Percentiles rank a stretch among this genome's conserved stretches.
Conservation (phyloP, 1,140 invertebrate genomes). For the Drosophila funebris region DNA sequence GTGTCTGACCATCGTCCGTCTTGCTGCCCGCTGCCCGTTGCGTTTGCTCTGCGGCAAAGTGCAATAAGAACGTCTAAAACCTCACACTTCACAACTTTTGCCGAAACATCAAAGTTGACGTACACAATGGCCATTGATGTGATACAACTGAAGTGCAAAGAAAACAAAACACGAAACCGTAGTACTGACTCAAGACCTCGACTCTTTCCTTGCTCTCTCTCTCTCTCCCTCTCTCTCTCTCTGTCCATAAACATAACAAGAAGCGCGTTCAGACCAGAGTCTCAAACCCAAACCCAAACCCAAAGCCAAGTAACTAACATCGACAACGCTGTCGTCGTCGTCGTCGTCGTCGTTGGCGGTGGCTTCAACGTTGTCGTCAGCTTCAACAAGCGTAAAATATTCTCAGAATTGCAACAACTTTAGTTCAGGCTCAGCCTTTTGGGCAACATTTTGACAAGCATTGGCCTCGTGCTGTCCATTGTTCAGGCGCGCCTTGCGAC, state of each 20-base stretch:
- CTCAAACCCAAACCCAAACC: not conserved
- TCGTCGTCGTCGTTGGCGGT: constrained; percentile 64
- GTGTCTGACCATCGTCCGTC: constrained; percentile 26
- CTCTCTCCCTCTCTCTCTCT: not conserved
- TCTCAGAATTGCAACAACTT: constrained; percentile 79
- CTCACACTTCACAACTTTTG: constrained; percentile 82
- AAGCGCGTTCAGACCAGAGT: constrained; percentile 8
- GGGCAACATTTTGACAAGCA: constrained; percentile 58
- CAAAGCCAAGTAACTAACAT: constrained; percentile 10
- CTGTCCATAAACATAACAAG: constrained; percentile 19
- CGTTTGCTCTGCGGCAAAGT: constrained; percentile 56
- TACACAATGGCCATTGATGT: constrained; percentile 82
- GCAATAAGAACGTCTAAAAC: constrained; percentile 82
- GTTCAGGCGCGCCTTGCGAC: constrained; percentile 40
- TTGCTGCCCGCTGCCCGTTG: not conserved
- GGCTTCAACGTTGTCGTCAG: constrained; percentile 70
- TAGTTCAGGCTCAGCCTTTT: constrained; percentile 63
- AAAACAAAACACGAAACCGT: constrained; percentile 80
- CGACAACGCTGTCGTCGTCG: constrained; percentile 19
- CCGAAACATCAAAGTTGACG: constrained; percentile 82
- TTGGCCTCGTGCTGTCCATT: constrained; percentile 15
- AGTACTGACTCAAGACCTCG: constrained; percentile 20
- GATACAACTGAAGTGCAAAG: constrained; percentile 82
- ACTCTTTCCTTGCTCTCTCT: not conserved
- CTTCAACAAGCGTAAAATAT: constrained; percentile 81